Evolutionary conservation across 37 sponge, comb jelly and placozoan genomes (phyloP).

Genomic region (Mnemiopsis leidyi): DNA sequence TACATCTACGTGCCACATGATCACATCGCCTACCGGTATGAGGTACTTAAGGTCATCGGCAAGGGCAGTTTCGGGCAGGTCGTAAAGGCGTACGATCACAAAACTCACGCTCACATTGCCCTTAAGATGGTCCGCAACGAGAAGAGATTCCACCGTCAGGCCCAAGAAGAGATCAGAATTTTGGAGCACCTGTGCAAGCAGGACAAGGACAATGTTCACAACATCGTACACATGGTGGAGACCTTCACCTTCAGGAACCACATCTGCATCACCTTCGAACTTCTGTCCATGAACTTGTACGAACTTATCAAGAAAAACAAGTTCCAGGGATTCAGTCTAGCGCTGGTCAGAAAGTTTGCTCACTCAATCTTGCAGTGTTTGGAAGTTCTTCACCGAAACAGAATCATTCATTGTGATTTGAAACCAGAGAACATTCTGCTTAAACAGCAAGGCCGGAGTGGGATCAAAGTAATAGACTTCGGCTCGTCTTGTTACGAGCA

Average conservation of each 20-base stretch:
- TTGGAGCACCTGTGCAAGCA: conserved; percentile 89
- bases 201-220: conserved; percentile 86
- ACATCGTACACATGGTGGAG: conserved; percentile 92
- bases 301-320: conserved; percentile 99
- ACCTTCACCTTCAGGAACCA: conserved; percentile 94
- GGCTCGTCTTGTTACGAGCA: conserved; percentile 95
- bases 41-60: conserved; percentile 89
- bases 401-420: conserved; percentile 99
- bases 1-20: conserved; percentile 87
- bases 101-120: conserved; percentile 86
- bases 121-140: conserved; percentile 95
- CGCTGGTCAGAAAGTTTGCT: conserved; percentile 95
- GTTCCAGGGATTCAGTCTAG: conserved; percentile 95
- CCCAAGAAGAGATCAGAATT: conserved; percentile 88
- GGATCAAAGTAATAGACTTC: conserved; percentile 95
- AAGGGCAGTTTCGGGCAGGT: conserved; percentile 99
- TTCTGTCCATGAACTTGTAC: conserved; percentile 96
- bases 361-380: conserved; percentile 95
- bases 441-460: conserved; percentile 89
- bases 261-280: conserved; percentile 96
- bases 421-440: conserved; percentile 97
- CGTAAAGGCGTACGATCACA: conserved; percentile 92
- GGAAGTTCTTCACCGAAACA: conserved; percentile 85
- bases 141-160: conserved; percentile 95
- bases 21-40: conserved; percentile 93